phyloP scores from a whole-genome alignment of 2,797 vertebrate species.

The Todus mexicanus region DNA sequence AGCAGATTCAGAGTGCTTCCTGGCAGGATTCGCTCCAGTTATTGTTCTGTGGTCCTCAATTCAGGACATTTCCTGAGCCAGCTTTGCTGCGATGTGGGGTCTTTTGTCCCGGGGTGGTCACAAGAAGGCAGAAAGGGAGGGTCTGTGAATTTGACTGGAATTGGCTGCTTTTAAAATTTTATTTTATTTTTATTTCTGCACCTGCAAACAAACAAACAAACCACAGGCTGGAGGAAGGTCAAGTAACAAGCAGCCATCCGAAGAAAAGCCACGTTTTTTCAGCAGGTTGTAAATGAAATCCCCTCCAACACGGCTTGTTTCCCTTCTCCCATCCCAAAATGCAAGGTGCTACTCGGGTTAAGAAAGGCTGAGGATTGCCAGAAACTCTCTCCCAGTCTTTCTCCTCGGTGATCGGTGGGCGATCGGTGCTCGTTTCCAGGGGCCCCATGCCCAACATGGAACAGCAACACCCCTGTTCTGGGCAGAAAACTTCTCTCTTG shows the following conservation, averaged over 20 bases:
- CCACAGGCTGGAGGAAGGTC: neutral
- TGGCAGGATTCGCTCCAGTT: neutral
- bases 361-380: neutral
- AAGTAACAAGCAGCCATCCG: neutral
- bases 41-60: neutral
- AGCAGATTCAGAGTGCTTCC: neutral
- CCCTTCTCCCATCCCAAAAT: neutral
- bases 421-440: neutral
- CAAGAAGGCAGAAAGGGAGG: neutral
- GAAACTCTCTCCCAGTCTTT: neutral
- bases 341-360: neutral
- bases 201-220: neutral
- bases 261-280: neutral
- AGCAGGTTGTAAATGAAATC: neutral
- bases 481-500: neutral
- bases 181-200: neutral
- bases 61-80: constrained; percentile 17
- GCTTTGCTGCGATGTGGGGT: accelerated
- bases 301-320: accelerated
- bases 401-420: neutral
- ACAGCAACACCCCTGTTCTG: neutral
- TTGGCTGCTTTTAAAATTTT: neutral
- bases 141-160: neutral
- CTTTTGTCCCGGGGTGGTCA: neutral
- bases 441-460: neutral